These are phyloP conservation scores for Eupithecia dodoneata DNA, from an alignment of 2,888 invertebrate genomes.

Conservation along the genomic window DNA sequence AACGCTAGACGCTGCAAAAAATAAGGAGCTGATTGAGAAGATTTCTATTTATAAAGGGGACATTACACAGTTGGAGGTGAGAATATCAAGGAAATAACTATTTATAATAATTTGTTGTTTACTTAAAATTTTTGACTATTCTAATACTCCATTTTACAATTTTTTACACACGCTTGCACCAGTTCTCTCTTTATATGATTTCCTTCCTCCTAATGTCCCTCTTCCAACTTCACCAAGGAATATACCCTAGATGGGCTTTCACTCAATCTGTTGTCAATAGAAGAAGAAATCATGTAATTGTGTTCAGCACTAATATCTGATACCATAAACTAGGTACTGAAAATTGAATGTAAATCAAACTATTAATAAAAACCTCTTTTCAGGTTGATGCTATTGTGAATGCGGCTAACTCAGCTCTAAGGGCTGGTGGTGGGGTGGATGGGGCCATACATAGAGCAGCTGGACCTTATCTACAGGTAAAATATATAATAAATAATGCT, in stretches of 20 bases:
- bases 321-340: too few species aligned
- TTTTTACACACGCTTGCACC: too few species aligned
- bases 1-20: slow-evolving; percentile 63
- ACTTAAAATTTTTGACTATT: too few species aligned
- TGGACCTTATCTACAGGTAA: slow-evolving; percentile 85
- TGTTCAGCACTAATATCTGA: background rate
- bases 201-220: too few species aligned
- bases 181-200: too few species aligned
- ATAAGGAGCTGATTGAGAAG: slow-evolving; percentile 81
- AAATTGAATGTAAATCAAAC: background rate
- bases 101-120: too few species aligned
- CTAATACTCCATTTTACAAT: too few species aligned
- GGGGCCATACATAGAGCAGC: slow-evolving; percentile 95
- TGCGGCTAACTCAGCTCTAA: slow-evolving; percentile 91
- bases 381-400: slow-evolving; percentile 94
- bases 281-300: too few species aligned
- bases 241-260: too few species aligned
- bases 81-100: background rate
- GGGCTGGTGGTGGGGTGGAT: slow-evolving; percentile 95
- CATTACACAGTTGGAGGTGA: slow-evolving; percentile 90
- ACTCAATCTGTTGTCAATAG: too few species aligned
- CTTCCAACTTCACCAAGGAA: too few species aligned
- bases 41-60: slow-evolving; percentile 90
- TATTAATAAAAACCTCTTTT: slow-evolving; percentile 27
- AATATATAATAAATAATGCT: background rate